Evolutionary conservation across 2,113 vertebrate genomes (phyloP), one percentile per base, ranked within the genome.

Genomic region (Trogon surrucura): DNA sequence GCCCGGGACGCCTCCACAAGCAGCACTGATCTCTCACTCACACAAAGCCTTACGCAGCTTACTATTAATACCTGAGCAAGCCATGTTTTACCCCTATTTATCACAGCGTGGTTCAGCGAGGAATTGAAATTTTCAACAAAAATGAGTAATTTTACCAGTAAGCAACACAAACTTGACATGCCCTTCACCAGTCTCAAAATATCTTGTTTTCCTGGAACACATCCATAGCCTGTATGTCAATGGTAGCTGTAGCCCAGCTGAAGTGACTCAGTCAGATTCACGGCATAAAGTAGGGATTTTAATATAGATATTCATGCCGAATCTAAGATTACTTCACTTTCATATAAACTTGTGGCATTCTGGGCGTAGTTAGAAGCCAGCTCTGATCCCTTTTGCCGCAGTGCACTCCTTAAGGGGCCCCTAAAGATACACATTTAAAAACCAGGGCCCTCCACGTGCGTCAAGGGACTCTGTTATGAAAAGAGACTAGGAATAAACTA

Each of bases 61-160:
- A 60, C 93, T 96, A 96, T 96, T 93, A 96, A 92, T 74, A 97
- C 80, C 67, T 7, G 3, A 73, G 34, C n/a, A 80, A 88, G 64
- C 38, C 75, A 22, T 12, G 5, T 86, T 96, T 83, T 86, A 80
- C 64, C 44, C 38, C 57, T 80, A 56, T 92, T 95, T 93, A 95
- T 96, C 83, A 72, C 80, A 81, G 72, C 6, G 4, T 41, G 65
- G 61, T 84, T 88, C 75, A 84, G 61, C n/a, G 48, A 86, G 48
- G 77, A 92, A 83, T 54, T 86, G 77, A 65, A 88, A 65, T 77
- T 92, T 97, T 95, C 61, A 47, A 45, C 74, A 90, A 80, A 93
- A 95, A 86, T 92, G 45, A 88, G 10, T 81, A 90, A 88, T 93
- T 96, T 92, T 38, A 91, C 90, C 64, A 71, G 92, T 69, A 80